Evolutionary conservation across 1,140 invertebrate species (phyloP).

Genomic region (Latrodectus geometricus): DNA sequence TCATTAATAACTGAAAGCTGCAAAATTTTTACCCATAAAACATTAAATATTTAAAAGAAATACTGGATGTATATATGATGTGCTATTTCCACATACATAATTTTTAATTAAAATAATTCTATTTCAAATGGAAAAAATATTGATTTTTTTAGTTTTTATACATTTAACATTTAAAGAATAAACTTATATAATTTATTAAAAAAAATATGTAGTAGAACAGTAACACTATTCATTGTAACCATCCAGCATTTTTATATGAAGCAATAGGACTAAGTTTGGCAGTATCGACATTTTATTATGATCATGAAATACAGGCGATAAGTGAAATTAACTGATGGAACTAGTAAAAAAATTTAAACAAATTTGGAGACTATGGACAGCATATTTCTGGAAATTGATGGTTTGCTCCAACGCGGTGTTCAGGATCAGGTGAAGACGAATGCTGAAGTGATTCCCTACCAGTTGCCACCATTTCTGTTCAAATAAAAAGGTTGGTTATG

Average conservation of each 20-base stretch:
- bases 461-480: conserved; percentile 4
- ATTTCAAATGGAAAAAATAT: too few species aligned
- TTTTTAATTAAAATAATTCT: too few species aligned
- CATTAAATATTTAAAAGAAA: too few species aligned
- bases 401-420: neutral
- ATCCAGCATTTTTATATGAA: neutral
- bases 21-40: too few species aligned
- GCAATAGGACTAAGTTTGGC: neutral
- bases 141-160: too few species aligned
- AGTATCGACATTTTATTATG: neutral
- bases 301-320: neutral
- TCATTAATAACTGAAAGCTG: too few species aligned
- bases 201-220: too few species aligned
- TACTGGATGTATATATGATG: too few species aligned
- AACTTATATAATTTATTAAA: too few species aligned
- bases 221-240: too few species aligned
- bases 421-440: neutral
- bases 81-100: too few species aligned
- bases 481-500: conserved; percentile 4
- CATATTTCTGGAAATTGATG: neutral
- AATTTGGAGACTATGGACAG: neutral
- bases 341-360: neutral
- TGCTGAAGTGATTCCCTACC: neutral
- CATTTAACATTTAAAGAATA: too few species aligned
- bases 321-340: neutral